Percentiles rank a stretch among this genome's conserved stretches.
Conservation (phyloP, 2,888 invertebrate species). For the Limenitis camilla region DNA sequence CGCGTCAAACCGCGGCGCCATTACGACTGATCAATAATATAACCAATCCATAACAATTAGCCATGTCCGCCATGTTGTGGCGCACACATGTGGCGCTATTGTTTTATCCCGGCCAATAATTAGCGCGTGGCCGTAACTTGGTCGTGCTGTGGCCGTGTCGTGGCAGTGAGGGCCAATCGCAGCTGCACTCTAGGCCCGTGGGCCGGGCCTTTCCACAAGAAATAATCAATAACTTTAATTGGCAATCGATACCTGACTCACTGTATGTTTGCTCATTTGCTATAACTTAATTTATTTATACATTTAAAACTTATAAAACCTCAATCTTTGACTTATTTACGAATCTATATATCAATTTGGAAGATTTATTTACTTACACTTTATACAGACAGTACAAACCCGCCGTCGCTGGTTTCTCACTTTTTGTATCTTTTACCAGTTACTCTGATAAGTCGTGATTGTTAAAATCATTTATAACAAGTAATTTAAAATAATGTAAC, state of each 20-base stretch:
- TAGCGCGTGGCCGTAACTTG: constrained; percentile 34
- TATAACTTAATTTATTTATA: not conserved
- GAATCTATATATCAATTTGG: no score
- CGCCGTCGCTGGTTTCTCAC: no score
- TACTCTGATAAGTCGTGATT: no score
- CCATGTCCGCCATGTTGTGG: constrained; percentile 42
- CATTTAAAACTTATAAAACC: no score
- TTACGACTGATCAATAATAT: constrained; percentile 39
- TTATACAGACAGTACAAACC: no score
- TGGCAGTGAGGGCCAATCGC: constrained; percentile 43
- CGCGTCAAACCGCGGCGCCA: constrained; percentile 33
- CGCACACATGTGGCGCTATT: constrained; percentile 36
- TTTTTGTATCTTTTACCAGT: no score
- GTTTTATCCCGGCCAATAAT: constrained; percentile 58
- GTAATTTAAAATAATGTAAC: no score
- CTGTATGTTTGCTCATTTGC: not conserved
- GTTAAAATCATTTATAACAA: no score
- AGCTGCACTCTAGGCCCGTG: constrained; percentile 7
- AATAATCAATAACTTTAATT: no score
- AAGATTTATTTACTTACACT: no score
- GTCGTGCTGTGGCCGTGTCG: no score
- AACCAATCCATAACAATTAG: constrained; percentile 21
- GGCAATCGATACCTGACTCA: not conserved
- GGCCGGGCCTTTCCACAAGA: constrained; percentile 2
- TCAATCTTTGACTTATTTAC: no score